A percentile compares a stretch with the other conserved stretches of the same genome.
These are phyloP conservation scores for Trissolcus brochymenae DNA, from an alignment of 2,888 invertebrate species.

Conservation along the genomic window DNA sequence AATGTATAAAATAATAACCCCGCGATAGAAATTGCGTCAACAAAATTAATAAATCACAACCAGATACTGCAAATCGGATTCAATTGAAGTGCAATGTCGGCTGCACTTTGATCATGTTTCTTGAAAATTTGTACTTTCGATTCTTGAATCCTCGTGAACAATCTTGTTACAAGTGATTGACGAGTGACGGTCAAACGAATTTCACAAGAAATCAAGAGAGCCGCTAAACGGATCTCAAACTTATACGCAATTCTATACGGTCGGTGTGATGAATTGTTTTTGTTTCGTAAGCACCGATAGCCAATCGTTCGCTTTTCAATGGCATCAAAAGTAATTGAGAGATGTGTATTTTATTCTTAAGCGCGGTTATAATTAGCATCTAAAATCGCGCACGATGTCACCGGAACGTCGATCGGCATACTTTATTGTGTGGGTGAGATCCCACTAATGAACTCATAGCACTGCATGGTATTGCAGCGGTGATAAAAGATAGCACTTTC, in stretches of 20 bases:
- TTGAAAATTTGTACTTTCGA: conserved; percentile 22
- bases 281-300: conserved; percentile 54
- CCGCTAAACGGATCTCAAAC: conserved; percentile 59
- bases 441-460: conserved; percentile 31
- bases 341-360: conserved; percentile 54
- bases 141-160: conserved; percentile 13
- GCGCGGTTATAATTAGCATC: conserved; percentile 14
- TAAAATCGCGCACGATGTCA: conserved; percentile 8
- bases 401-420: conserved; percentile 5
- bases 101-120: conserved; percentile 7
- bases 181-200: conserved; percentile 54
- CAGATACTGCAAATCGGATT: neutral
- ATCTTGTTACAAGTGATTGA: conserved; percentile 40
- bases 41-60: neutral
- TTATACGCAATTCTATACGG: conserved; percentile 19
- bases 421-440: conserved; percentile 32
- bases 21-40: too few species aligned
- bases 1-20: too few species aligned
- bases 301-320: conserved; percentile 46
- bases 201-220: conserved; percentile 56
- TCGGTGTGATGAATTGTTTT: conserved; percentile 61
- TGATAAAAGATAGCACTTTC: conserved; percentile 41
- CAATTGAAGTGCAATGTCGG: neutral
- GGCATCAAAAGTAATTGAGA: conserved; percentile 59
- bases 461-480: conserved; percentile 31